Evolutionary conservation across 2,888 invertebrate genomes (phyloP).

Genomic region (Carpatolechia fugitivella): DNA sequence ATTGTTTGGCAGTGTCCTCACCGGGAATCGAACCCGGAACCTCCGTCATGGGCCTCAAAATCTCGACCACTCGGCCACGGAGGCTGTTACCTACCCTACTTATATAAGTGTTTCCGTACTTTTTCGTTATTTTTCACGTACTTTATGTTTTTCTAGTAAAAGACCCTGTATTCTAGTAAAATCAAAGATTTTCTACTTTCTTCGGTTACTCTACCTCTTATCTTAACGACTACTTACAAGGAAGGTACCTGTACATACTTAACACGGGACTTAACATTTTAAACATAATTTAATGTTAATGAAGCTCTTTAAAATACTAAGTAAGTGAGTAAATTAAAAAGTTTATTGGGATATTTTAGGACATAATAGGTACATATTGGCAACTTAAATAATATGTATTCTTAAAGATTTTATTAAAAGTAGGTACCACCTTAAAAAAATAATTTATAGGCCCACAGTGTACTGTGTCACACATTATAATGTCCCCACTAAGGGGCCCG

Average conservation of each 20-base stretch:
- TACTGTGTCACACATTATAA: too few relatives aligned
- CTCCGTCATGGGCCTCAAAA: too few relatives aligned
- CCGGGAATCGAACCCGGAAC: too few relatives aligned
- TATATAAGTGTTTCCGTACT: neutral
- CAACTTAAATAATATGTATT: too few relatives aligned
- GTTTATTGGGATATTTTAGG: too few relatives aligned
- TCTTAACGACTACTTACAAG: slow-evolving; percentile 30
- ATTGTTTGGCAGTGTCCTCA: too few relatives aligned
- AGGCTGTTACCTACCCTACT: too few relatives aligned
- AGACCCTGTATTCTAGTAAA: neutral
- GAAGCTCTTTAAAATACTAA: neutral
- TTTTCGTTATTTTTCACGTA: neutral
- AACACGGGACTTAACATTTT: neutral
- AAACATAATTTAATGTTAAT: neutral
- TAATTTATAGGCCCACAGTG: too few relatives aligned
- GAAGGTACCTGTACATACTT: neutral
- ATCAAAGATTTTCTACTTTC: neutral
- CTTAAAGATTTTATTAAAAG: too few relatives aligned
- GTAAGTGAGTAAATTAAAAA: neutral
- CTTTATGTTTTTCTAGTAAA: neutral
- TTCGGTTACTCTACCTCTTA: slow-evolving; percentile 18
- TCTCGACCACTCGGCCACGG: too few relatives aligned
- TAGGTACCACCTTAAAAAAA: too few relatives aligned
- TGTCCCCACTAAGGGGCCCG: too few relatives aligned
- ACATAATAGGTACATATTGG: neutral